These are phyloP conservation scores for Ischnura elegans DNA, from an alignment of 2,888 invertebrate species.

Conservation along the genomic window DNA sequence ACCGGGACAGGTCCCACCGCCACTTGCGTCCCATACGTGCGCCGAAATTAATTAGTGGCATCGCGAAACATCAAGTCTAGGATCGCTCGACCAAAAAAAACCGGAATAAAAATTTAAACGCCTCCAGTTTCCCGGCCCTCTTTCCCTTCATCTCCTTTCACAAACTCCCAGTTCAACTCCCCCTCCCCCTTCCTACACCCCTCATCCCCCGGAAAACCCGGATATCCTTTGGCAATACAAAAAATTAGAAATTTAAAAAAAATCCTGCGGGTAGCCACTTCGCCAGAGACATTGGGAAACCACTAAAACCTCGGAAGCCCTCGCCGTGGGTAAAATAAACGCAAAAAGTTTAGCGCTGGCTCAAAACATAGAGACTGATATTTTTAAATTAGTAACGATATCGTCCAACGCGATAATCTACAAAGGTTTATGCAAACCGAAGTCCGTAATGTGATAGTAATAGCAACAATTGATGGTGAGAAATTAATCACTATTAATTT, in stretches of 20 bases:
- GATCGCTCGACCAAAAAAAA: background rate
- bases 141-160: background rate
- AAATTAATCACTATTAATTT: too few relatives aligned
- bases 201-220: background rate
- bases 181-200: background rate
- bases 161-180: background rate
- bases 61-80: constrained; percentile 47
- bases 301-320: background rate
- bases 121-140: background rate
- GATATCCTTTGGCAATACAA: background rate
- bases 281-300: too few relatives aligned
- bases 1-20: background rate
- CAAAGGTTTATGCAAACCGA: too few relatives aligned
- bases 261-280: too few relatives aligned
- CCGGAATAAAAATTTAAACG: too few relatives aligned
- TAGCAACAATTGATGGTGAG: too few relatives aligned
- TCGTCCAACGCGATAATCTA: too few relatives aligned
- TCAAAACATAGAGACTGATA: too few relatives aligned
- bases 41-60: constrained; percentile 62
- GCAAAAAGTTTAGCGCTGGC: too few relatives aligned
- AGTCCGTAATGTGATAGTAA: too few relatives aligned
- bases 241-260: background rate
- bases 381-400: too few relatives aligned
- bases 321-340: background rate
- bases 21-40: background rate